A percentile compares a stretch with the other conserved stretches of the same genome.
Conservation (phyloP, 2,888 invertebrate species). For the Operophtera brumata region DNA sequence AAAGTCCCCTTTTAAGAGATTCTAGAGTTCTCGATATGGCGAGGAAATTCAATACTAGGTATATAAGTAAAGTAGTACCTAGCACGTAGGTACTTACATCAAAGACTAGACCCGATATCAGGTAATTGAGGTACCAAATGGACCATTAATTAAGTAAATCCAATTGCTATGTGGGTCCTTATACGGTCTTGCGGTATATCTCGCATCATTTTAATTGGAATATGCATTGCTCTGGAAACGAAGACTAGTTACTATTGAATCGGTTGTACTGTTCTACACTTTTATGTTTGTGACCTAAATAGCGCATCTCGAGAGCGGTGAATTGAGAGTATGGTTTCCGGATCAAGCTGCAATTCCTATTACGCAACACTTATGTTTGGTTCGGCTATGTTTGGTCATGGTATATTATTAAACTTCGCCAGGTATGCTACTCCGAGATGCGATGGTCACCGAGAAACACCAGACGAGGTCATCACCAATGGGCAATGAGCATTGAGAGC, state of each 20-base stretch:
- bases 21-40: background rate
- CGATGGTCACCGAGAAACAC: too few relatives aligned
- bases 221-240: slow-evolving; percentile 11
- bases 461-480: too few relatives aligned
- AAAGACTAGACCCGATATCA: slow-evolving; percentile 6
- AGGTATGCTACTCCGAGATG: too few relatives aligned
- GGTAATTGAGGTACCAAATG: slow-evolving; percentile 19
- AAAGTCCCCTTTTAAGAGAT: too few relatives aligned
- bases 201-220: slow-evolving; percentile 23
- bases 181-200: slow-evolving; percentile 19
- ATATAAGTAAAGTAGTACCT: too few relatives aligned
- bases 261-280: slow-evolving; percentile 3
- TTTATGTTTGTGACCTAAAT: slow-evolving; percentile 13
- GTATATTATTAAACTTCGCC: too few relatives aligned
- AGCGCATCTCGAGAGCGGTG: slow-evolving; percentile 2
- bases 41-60: slow-evolving; percentile 7
- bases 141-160: slow-evolving; percentile 28
- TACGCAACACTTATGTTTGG: background rate
- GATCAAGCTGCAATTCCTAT: slow-evolving; percentile 9
- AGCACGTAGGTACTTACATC: background rate
- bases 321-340: slow-evolving; percentile 13
- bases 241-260: background rate
- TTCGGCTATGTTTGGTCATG: too few relatives aligned
- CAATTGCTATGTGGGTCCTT: slow-evolving; percentile 21
- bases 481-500: too few relatives aligned